Base-by-base conservation (phyloP, 1,140 invertebrate genomes). In the Lasioglossum baleicum region DNA sequence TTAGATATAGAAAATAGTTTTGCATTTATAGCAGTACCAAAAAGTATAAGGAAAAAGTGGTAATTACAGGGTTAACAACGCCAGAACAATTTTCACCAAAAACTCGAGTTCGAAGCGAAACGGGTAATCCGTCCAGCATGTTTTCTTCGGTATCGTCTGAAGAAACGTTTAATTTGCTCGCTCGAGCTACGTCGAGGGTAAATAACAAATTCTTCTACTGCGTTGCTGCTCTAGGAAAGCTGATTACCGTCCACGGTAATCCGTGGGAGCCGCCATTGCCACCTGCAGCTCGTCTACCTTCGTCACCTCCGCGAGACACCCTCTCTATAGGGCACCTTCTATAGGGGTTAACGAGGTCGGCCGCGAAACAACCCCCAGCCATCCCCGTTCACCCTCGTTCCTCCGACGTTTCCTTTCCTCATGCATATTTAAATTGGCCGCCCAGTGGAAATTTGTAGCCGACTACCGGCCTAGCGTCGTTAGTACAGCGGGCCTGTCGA, bases 381-480 rank as follows among this genome's bases (percentile, higher is more conserved):
- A 51, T 64, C 74, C 81, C 44, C 51, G 42, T 40, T 53, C 35
- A 7, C 7, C 65, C 56, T 63, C 60, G 15, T 40, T 17, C 35
- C 26, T n/a, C n/a, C 20, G 31, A 48, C 35, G 13, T 44, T 61
- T 56, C 11, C 48, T 71, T 26, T 75, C 56, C 80, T 88, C 86
- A 88, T 89, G 83, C 86, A 89, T 89, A 88, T 88, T 90, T 87
- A 88, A 88, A 87, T 89, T 86, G 84, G 61, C 76, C 82, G 82
- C 72, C 75, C 68, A 48, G 60, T 81, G 85, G 75, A 87, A 85
- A 89, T 88, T 87, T 83, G 83, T 86, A 78, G 78, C 74, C 68
- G 72, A 65, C 78, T 78, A 75, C 73, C 35, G 60, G 10, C 7
- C 56, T 75, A 8, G 72, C 44, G 48, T 81, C 71, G 72, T 67